phyloP scores from a whole-genome alignment of 2,797 vertebrate species.

The Octomys mimax region DNA sequence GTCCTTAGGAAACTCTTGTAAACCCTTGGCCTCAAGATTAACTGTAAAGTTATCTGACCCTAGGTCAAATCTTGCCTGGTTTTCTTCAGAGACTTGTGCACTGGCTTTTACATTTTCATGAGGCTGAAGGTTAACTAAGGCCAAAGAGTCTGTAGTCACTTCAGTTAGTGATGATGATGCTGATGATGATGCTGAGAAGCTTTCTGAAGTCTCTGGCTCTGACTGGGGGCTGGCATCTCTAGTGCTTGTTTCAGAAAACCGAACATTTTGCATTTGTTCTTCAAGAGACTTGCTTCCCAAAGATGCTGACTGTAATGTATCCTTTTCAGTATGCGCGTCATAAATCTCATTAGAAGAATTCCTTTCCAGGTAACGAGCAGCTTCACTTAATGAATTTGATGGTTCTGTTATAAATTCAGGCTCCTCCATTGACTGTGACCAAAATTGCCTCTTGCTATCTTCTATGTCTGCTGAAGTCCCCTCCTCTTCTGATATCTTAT shows the following conservation, averaged over 20 bases:
- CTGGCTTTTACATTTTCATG: neutral
- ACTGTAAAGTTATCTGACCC: slow-evolving; percentile 60
- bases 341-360: neutral
- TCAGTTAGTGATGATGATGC: neutral
- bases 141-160: neutral
- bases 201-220: neutral
- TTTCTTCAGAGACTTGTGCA: slow-evolving; percentile 31
- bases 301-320: neutral
- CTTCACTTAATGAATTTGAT: neutral
- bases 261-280: slow-evolving; percentile 30
- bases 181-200: neutral
- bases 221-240: neutral
- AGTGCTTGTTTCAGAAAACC: neutral
- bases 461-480: slow-evolving; percentile 32
- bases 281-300: slow-evolving; percentile 6
- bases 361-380: neutral
- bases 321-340: slow-evolving; percentile 20
- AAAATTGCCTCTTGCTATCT: slow-evolving; percentile 2
- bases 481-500: slow-evolving; percentile 61
- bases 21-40: slow-evolving; percentile 78
- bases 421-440: neutral
- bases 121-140: neutral
- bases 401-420: slow-evolving; percentile 15
- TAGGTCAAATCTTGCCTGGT: neutral
- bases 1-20: slow-evolving; percentile 80